Conservation (phyloP, 2,797 vertebrate genomes). For the Coreius guichenoti region DNA sequence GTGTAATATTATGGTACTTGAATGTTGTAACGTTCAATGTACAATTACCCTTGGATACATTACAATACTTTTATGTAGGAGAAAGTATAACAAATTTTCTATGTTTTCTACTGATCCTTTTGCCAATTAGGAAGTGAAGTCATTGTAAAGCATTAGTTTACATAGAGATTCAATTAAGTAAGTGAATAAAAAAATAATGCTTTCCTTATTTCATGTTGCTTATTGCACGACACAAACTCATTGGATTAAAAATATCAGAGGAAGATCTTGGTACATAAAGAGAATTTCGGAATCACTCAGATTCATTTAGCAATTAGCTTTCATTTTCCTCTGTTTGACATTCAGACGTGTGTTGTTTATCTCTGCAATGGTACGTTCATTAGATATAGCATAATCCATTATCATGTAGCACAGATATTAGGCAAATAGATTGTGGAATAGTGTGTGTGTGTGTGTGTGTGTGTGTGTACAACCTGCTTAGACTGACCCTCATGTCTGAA, state of each 20-base stretch:
- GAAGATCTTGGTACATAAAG: neutral
- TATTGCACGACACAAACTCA: neutral
- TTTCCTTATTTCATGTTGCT: neutral
- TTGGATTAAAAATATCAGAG: slow-evolving; percentile 9
- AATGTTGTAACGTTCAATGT: neutral
- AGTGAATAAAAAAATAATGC: neutral
- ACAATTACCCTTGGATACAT: neutral
- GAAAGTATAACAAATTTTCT: neutral
- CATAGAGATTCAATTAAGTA: slow-evolving; percentile 4
- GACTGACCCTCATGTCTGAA: slow-evolving; percentile 60
- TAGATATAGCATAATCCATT: slow-evolving; percentile 30
- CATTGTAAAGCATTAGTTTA: neutral
- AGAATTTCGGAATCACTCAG: neutral
- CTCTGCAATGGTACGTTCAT: neutral
- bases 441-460: slow-evolving; percentile 16
- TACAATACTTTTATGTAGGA: neutral
- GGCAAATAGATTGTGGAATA: neutral
- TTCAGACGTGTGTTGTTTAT: slow-evolving; percentile 32
- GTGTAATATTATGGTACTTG: neutral
- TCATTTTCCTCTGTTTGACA: neutral
- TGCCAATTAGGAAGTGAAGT: neutral
- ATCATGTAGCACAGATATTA: neutral
- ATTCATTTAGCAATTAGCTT: slow-evolving; percentile 46
- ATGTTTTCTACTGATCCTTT: slow-evolving; percentile 2
- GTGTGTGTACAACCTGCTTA: slow-evolving; percentile 40